These are phyloP conservation scores for Rhodinocichla rosea DNA, from an alignment of 2,113 vertebrate genomes.

Conservation along the genomic window DNA sequence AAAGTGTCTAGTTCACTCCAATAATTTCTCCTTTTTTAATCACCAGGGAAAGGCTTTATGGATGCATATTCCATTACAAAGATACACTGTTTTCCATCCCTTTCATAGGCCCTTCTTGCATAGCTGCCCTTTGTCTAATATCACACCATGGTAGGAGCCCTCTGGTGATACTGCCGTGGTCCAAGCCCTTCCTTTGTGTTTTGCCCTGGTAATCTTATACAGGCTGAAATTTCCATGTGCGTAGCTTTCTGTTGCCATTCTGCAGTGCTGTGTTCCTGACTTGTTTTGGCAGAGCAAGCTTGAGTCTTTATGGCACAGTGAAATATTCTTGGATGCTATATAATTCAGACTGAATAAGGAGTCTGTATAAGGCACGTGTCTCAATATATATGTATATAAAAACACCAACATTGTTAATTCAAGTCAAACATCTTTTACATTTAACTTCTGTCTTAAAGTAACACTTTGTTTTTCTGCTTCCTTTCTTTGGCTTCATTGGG, in stretches of 20 bases:
- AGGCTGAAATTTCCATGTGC: slow-evolving; percentile 23
- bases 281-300: slow-evolving; percentile 75
- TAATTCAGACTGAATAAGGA: slow-evolving; percentile 74
- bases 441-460: slow-evolving; percentile 77
- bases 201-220: background rate
- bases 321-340: slow-evolving; percentile 74
- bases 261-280: slow-evolving; percentile 48
- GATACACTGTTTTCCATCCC: background rate
- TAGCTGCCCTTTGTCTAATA: slow-evolving; percentile 38
- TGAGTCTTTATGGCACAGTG: slow-evolving; percentile 82
- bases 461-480: slow-evolving; percentile 74
- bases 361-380: slow-evolving; percentile 84
- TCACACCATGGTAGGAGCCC: background rate
- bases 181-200: background rate
- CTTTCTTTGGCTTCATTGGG: slow-evolving; percentile 82
- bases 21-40: slow-evolving; percentile 15
- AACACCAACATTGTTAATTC: slow-evolving; percentile 48
- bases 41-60: slow-evolving; percentile 32
- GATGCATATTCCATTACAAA: background rate
- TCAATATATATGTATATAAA: slow-evolving; percentile 74
- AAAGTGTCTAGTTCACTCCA: slow-evolving; percentile 35
- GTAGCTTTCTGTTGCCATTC: slow-evolving; percentile 37
- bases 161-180: background rate
- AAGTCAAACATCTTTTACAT: slow-evolving; percentile 41
- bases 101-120: slow-evolving; percentile 36